A percentile compares a stretch with the other conserved stretches of the same genome.
phyloP scores from a whole-genome alignment of 2,797 vertebrate species.

The Gallirallus australis region DNA sequence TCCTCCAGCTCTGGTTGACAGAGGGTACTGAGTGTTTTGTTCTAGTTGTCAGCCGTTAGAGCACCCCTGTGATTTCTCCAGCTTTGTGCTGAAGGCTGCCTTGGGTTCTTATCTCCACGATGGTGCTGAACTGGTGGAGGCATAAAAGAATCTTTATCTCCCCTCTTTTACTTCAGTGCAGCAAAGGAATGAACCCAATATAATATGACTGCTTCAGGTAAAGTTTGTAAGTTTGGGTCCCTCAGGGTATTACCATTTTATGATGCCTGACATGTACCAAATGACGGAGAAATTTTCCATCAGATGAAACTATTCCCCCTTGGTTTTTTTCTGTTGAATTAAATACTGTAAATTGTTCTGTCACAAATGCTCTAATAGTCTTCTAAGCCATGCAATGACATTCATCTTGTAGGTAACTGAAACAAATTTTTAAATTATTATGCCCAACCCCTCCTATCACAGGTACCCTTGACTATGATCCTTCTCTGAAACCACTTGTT shows the following conservation, averaged over 20 bases:
- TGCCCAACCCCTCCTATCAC: neutral
- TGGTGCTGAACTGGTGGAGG: slow-evolving; percentile 19
- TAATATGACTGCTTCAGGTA: neutral
- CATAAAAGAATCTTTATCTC: slow-evolving; percentile 38
- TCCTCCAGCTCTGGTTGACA: slow-evolving; percentile 41
- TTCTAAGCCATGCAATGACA: neutral
- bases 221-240: neutral
- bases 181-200: slow-evolving; percentile 8
- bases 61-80: slow-evolving; percentile 62
- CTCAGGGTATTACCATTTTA: neutral
- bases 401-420: neutral
- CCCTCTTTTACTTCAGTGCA: slow-evolving; percentile 9
- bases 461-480: neutral
- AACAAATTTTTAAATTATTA: neutral
- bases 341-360: neutral
- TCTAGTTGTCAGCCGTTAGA: slow-evolving; percentile 20
- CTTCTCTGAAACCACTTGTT: neutral
- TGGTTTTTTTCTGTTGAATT: neutral
- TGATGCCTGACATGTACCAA: neutral
- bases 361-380: neutral
- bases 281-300: neutral
- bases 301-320: neutral
- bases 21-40: slow-evolving; percentile 57
- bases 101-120: slow-evolving; percentile 34
- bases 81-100: slow-evolving; percentile 53